Conservation (phyloP, 2,797 vertebrate genomes). For the Spinus olivaceus region DNA sequence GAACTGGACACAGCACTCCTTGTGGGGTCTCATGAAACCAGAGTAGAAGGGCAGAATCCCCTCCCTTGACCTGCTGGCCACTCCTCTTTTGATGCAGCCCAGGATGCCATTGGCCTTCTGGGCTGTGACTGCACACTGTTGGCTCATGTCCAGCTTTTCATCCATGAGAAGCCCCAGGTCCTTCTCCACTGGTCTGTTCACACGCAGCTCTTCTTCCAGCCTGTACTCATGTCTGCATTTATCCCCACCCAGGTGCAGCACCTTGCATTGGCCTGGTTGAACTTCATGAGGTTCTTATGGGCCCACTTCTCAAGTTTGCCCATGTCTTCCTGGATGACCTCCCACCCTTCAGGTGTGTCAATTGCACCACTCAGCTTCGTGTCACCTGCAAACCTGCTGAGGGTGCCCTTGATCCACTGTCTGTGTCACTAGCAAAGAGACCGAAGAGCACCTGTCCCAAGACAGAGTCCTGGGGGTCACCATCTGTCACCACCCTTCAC, state of each 20-base stretch:
- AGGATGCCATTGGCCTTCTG: neutral
- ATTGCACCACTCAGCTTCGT: rapidly evolving
- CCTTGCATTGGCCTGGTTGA: neutral
- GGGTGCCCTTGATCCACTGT: neutral
- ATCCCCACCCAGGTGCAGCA: neutral
- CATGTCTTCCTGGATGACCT: neutral
- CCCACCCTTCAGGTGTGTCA: neutral
- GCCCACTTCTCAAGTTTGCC: neutral
- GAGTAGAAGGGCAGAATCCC: neutral
- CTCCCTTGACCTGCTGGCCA: neutral
- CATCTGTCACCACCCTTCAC: neutral
- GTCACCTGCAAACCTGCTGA: neutral
- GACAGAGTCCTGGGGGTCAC: neutral
- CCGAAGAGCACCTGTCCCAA: rapidly evolving
- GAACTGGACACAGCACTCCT: neutral
- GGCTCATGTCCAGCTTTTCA: neutral
- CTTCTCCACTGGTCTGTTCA: neutral
- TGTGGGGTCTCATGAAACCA: neutral
- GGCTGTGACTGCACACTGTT: rapidly evolving
- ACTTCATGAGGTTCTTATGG: neutral
- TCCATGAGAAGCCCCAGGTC: neutral
- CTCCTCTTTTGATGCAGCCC: neutral
- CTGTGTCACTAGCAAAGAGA: neutral
- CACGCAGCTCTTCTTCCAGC: neutral
- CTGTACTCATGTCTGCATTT: neutral